Conservation (phyloP, 2,888 invertebrate species). For the Acanthosepion pharaonis region DNA sequence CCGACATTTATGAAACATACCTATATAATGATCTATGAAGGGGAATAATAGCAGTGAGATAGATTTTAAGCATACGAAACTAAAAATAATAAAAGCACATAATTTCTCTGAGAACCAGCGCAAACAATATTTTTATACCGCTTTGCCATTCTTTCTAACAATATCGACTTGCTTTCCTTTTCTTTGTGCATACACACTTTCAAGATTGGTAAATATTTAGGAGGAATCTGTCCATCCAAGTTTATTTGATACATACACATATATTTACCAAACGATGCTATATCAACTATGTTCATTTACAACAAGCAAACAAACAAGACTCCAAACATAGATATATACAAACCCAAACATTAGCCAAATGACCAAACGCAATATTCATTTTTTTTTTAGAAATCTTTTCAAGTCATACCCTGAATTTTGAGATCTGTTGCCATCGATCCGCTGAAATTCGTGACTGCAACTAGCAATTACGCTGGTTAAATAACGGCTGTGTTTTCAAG, state of each 20-base stretch:
- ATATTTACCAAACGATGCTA: neutral
- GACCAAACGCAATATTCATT: neutral
- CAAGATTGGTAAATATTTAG: neutral
- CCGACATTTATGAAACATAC: no score
- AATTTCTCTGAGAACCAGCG: no score
- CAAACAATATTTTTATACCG: no score
- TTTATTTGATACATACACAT: neutral
- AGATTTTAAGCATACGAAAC: no score
- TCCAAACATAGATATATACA: neutral
- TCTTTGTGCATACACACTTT: no score
- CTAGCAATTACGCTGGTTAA: neutral
- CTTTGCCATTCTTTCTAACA: no score
- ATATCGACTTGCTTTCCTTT: no score
- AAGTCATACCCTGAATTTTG: neutral
- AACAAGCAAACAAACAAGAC: neutral
- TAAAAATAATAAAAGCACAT: no score
- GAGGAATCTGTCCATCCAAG: neutral
- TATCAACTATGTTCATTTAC: neutral
- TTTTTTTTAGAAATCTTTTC: neutral
- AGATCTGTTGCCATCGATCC: slow-evolving; percentile 33
- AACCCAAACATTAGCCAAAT: neutral
- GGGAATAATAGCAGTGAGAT: no score
- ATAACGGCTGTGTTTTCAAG: slow-evolving; percentile 33
- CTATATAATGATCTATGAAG: no score
- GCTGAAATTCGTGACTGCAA: neutral